phyloP scores from a whole-genome alignment of 2,113 vertebrate genomes.

The Callocephalon fimbriatum region DNA sequence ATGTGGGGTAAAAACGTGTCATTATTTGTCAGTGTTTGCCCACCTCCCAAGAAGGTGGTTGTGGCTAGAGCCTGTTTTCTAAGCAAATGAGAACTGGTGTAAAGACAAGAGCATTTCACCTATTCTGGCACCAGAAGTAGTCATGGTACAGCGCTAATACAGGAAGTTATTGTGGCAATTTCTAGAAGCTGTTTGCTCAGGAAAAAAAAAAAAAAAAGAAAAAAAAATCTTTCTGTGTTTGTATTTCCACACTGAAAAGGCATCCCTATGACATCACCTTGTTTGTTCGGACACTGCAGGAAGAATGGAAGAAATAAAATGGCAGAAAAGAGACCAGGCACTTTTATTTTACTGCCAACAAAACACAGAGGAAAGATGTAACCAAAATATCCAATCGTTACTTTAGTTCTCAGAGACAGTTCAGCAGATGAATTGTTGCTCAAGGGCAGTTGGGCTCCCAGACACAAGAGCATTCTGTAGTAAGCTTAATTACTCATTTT shows the following conservation, averaged over 20 bases:
- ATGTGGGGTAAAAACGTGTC: background rate
- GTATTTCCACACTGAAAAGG: slow-evolving; percentile 15
- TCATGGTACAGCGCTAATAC: background rate
- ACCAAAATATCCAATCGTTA: slow-evolving; percentile 29
- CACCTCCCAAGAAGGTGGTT: background rate
- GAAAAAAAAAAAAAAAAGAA: background rate
- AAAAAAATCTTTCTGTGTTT: background rate
- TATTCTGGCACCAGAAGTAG: background rate
- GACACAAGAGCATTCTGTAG: slow-evolving; percentile 52
- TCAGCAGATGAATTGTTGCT: slow-evolving; percentile 40
- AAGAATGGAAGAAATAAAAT: slow-evolving; percentile 40
- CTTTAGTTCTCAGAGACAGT: slow-evolving; percentile 53
- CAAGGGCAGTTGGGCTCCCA: slow-evolving; percentile 46
- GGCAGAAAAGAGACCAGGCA: background rate
- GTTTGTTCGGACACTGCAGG: slow-evolving; percentile 34
- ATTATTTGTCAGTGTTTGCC: background rate
- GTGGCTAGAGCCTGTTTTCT: background rate
- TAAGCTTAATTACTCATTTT: slow-evolving; percentile 65
- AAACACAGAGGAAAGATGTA: slow-evolving; percentile 36
- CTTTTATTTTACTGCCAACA: slow-evolving; percentile 34
- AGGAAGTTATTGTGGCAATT: background rate
- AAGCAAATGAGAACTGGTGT: background rate
- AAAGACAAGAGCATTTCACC: background rate
- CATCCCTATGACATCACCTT: slow-evolving; percentile 16
- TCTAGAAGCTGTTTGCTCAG: background rate